A percentile compares a stretch with the other conserved stretches of the same genome.
These are phyloP conservation scores for Agrenia bidenticulata DNA, from an alignment of 2,888 invertebrate species.

Conservation along the genomic window DNA sequence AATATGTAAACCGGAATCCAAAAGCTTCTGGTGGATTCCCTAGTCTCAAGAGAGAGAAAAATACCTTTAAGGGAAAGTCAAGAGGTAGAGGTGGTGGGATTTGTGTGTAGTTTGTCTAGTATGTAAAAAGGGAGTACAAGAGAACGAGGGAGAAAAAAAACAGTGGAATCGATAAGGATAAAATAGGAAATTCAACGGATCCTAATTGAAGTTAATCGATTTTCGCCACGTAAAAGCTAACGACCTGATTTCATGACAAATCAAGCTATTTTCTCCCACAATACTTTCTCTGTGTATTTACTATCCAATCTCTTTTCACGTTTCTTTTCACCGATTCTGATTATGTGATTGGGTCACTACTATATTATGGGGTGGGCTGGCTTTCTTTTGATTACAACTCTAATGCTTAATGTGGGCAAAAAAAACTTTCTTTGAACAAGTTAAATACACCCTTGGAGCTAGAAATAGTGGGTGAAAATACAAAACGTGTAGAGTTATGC, in stretches of 20 bases:
- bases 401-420: too few relatives aligned
- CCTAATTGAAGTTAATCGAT: conserved; percentile 28
- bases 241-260: conserved; percentile 28
- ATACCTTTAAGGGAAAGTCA: background rate
- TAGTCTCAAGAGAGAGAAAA: background rate
- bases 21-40: background rate
- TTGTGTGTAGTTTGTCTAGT: background rate
- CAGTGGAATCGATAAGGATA: conserved; percentile 20
- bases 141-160: conserved; percentile 8
- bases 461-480: too few relatives aligned
- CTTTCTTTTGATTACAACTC: background rate
- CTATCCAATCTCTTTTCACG: background rate
- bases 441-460: too few relatives aligned
- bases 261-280: conserved; percentile 14
- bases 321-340: too few relatives aligned
- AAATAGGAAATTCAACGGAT: conserved; percentile 11
- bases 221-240: conserved; percentile 14
- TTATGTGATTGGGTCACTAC: too few relatives aligned
- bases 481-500: too few relatives aligned
- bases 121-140: background rate
- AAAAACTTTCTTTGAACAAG: too few relatives aligned
- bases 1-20: conserved; percentile 21
- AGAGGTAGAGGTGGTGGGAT: background rate
- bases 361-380: background rate
- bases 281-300: background rate